Base-by-base conservation (phyloP, 2,113 vertebrate genomes). In the Osmerus eperlanus region DNA sequence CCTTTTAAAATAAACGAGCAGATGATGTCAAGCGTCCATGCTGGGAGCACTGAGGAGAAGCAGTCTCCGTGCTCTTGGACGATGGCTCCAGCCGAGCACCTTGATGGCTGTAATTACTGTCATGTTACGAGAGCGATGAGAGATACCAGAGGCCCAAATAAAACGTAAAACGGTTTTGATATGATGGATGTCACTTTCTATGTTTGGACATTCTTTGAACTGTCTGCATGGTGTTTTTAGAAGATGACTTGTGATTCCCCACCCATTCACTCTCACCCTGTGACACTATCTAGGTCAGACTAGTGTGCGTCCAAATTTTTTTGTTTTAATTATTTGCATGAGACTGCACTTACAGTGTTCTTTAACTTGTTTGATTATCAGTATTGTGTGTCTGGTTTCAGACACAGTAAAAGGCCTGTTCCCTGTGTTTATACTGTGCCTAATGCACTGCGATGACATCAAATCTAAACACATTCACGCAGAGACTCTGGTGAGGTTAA, bases 71-170 rank as follows among this genome's bases (percentile, higher is more conserved):
- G 71, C 86, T 89, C 84, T 88, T 89, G 91, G 92, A 86, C 84
- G 80, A 80, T 81, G 92, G 94, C 93, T 94, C 93, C 92, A 85
- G 91, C 91, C 90, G 41, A 95, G 93, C 93, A 94, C 95, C 94
- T 95, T 95, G 94, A 97, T 95, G 94, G 93, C 93, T 95, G 86
- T 95, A 97, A 98, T 98, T 97, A 96, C 94, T 95, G 94, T 96
- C 95, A 93, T 94, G 92, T 94, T 93, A 88, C 90, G 85, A 92
- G 93, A 95, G 93, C 92, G 93, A 92, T 90, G 92, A 96, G 93
- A 94, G 93, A 95, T 91, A 92, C 95, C 95, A 97, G 94, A 91
- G 93, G 88, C 93, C 94, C 94, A 94, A 96, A 97, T 96, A 97
- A 98, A 97, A 95, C 94, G 94, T 92, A 93, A 96, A 98, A 94